Base-by-base conservation (phyloP, 2,797 vertebrate genomes). In the Selene dorsalis region DNA sequence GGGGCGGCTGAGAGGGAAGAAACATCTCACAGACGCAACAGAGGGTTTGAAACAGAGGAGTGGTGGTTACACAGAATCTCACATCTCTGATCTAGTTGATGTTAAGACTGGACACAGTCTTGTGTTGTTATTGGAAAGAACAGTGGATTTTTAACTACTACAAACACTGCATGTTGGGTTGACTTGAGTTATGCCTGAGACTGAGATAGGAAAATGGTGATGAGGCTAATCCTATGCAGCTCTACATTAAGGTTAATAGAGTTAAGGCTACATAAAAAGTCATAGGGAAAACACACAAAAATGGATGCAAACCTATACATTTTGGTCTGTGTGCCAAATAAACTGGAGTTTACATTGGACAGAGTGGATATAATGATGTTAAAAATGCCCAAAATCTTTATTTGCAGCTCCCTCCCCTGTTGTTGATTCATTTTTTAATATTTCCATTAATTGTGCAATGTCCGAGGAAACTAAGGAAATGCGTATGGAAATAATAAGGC, bases 1-100 rank as follows among this genome's bases (percentile, higher is more conserved):
- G 64, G 12, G 28, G 30, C n/a, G 22, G 47, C 72, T 66, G 38
- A 59, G 63, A 56, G 67, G 70, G 68, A 50, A 82, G 61, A 81
- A 57, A 47, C 11, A 10, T 59, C 30, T 35, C 24, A 59, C 28
- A 69, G 52, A 69, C 47, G 60, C 24, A 81, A 62, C 24, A 81
- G 57, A 55, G 69, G 55, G 22, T 9, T 56, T 72, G 20, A 69
- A 45, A 47, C 28, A 30, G 66, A 75, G 24, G 39, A 69, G 65
- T 24, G 26, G 24, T 52, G 32, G 39, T 57, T 38, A 52, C 28
- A 76, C 45, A 63, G 4, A 47, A 41, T 63, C 17, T 60, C 6
- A 28, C 20, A 39, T 60, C 17, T 20, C 13, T 55, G 52, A 53
- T 43, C 73, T 57, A 13, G 61, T 35, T 62, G 35, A 28, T 47